Conservation (phyloP, 2,888 invertebrate species). For the Hirtodrosophila confusa region DNA sequence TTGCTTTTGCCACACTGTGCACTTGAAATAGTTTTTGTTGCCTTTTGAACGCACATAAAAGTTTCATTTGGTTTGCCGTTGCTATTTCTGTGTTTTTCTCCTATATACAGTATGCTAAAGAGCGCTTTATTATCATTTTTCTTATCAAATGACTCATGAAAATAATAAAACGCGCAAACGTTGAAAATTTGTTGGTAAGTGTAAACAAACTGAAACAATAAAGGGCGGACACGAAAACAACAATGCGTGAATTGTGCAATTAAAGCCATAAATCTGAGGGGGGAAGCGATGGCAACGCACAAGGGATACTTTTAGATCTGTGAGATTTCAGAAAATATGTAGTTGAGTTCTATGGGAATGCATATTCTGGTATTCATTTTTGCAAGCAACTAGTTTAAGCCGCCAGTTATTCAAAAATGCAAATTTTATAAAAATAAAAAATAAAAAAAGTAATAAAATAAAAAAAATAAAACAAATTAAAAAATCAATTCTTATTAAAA, state of each 20-base stretch:
- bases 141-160: constrained; percentile 72
- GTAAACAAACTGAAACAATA: constrained; percentile 36
- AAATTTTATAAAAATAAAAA: too few species aligned
- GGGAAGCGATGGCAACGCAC: too few species aligned
- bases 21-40: constrained; percentile 66
- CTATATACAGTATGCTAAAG: constrained; percentile 20
- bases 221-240: constrained; percentile 18
- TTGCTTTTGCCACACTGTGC: constrained; percentile 52
- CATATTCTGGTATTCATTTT: too few species aligned
- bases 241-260: constrained; percentile 64
- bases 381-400: too few species aligned
- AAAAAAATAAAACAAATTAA: too few species aligned
- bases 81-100: constrained; percentile 38
- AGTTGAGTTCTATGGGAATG: too few species aligned
- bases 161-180: constrained; percentile 24
- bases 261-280: constrained; percentile 8
- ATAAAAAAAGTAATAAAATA: too few species aligned
- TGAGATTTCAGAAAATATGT: too few species aligned
- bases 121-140: constrained; percentile 47
- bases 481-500: too few species aligned
- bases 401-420: too few species aligned
- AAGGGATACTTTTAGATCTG: too few species aligned
- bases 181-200: constrained; percentile 15
- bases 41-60: constrained; percentile 7
- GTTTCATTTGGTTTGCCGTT: constrained; percentile 24